Evolutionary conservation across 2,113 vertebrate species (phyloP), one percentile per base, ranked within the genome.

Genomic region (Genyomyrus donnyi): DNA sequence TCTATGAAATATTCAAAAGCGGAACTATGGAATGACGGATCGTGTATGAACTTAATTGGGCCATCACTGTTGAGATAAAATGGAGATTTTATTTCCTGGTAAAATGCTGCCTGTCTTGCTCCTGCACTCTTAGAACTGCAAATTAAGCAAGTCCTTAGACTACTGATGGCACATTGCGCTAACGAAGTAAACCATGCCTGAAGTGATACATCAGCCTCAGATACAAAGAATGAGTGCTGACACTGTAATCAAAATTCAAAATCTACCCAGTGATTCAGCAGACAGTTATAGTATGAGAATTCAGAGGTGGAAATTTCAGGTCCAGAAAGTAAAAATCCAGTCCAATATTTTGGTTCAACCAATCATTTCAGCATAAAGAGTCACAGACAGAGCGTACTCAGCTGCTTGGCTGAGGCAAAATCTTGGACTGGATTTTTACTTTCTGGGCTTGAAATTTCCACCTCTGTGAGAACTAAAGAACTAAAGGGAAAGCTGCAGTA

Each of bases 31-130:
- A 91, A 88, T 89, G 91, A 94, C 92, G 92, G 93, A 95, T 94
- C 83, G 58, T 94, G 94, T 93, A 92, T 94, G 95, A 94, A 94
- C 91, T 93, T 94, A 95, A 95, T 94, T 94, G 94, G 88, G 35
- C 15, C 74, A 39, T 53, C 77, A 42, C 88, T 50, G 50, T 15
- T 83, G 88, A 92, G 93, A 90, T 50, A 87, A 91, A 91, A 92
- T 92, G 91, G 91, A 94, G 91, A 94, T 94, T 92, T 93, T 92
- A 95, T 95, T 94, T 92, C 91, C 91, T 94, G 92, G 92, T 92
- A 90, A 93, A 93, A 93, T 66, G 89, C 91, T 92, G 93, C 90
- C 90, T 92, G 90, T 91, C 77, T 89, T 91, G 91, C 92, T 92
- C 90, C 91, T 87, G 83, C 87, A 88, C 89, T 91, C 85, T 91